phyloP scores from a whole-genome alignment of 2,888 invertebrate species.

The Diarsia dahlii region DNA sequence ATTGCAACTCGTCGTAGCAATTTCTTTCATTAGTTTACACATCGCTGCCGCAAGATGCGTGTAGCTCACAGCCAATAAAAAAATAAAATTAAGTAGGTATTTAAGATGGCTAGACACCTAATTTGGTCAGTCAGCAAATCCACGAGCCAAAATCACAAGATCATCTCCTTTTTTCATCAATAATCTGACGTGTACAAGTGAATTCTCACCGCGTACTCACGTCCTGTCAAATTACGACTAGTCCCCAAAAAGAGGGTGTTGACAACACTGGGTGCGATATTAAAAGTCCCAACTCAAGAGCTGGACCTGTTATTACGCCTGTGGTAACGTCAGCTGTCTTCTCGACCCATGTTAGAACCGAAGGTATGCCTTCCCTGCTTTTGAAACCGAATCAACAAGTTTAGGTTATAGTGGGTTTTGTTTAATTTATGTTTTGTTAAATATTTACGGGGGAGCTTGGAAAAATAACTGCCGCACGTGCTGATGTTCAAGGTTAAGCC shows the following conservation, averaged over 20 bases:
- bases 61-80: too few relatives aligned
- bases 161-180: constrained; percentile 5
- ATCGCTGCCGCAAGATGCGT: too few relatives aligned
- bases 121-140: not conserved
- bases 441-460: not conserved
- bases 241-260: constrained; percentile 71
- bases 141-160: constrained; percentile 12
- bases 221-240: constrained; percentile 74
- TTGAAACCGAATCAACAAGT: constrained; percentile 78
- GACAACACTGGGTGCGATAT: constrained; percentile 74
- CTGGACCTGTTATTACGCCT: constrained; percentile 72
- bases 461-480: not conserved
- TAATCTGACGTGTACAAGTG: constrained; percentile 46
- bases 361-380: constrained; percentile 60
- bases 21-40: too few relatives aligned
- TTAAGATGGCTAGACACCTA: not conserved
- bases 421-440: constrained; percentile 34
- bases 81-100: not conserved
- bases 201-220: constrained; percentile 59
- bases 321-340: constrained; percentile 81
- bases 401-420: constrained; percentile 44
- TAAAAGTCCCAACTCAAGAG: constrained; percentile 82
- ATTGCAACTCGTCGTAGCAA: too few relatives aligned
- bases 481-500: not conserved
- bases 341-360: constrained; percentile 78